Base-by-base conservation (phyloP, 2,888 invertebrate genomes). In the Galerucella calmariensis region DNA sequence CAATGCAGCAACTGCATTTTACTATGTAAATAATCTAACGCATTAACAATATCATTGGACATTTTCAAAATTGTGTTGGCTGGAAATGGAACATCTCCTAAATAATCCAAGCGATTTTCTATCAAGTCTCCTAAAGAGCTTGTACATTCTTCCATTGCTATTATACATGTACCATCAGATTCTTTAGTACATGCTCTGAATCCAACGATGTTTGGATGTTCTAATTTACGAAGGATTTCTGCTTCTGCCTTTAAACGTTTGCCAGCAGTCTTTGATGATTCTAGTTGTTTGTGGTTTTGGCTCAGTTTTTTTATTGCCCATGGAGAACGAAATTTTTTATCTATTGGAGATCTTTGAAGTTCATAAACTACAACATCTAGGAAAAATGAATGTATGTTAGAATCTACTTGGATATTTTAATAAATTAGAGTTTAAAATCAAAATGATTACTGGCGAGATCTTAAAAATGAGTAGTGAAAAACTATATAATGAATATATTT, bases 181-280 rank as follows among this genome's bases (percentile, higher is more conserved):
- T 88, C 74, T 71, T 90, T 90, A 6, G 88, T 84, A 75, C 90
- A 89, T 1, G 88, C 91, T 75, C 92, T 86, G 83, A 94, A 96
- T 0, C 96, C 96, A 10, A 96, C 92, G 72, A 96, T 93, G 82
- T 96, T 95, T 0, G 95, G 94, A 87, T 96, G 96, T 1, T 91
- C 90, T 80, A 96, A 84, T 78, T 89, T 88, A 65, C 90, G 90
- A 16, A 96, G 88, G 63, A 95, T 89, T 24, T 92, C 90, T 0
- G 95, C 95, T 86, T 96, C 96, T 0, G 89, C 88, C 75, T 90
- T 88, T 58, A 95, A 88, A 1, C 95, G 90, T 24, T 90, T 88
- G 67, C 86, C 86, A 2, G 90, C 24, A 16, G 51, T 61, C 24
- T 67, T 51, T 2, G 65, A 27, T 16, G 66, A 88, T 78, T 88